Conservation (phyloP, 1,140 invertebrate genomes). For the Anastrepha ludens region DNA sequence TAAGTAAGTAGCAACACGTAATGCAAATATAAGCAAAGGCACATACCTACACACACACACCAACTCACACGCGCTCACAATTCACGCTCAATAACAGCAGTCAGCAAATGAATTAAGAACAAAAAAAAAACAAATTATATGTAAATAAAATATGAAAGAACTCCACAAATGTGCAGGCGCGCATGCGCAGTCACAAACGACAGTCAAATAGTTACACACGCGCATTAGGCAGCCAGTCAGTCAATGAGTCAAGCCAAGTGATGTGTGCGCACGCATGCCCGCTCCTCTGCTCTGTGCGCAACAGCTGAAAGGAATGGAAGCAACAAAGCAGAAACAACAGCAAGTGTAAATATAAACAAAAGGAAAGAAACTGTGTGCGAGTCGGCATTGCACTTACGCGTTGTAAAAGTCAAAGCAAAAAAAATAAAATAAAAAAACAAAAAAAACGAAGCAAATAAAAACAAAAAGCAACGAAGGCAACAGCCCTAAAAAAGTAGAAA, state of each 20-base stretch:
- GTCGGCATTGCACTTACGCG: background rate
- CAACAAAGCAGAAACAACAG: slow-evolving; percentile 18
- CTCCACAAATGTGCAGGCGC: background rate
- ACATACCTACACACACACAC: background rate
- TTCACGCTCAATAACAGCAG: background rate
- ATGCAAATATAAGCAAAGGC: background rate
- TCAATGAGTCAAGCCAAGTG: slow-evolving; percentile 40
- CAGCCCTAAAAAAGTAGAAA: background rate
- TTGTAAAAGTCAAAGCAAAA: background rate
- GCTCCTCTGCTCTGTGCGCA: background rate
- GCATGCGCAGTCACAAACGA: slow-evolving; percentile 18
- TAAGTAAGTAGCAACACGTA: slow-evolving; percentile 4
- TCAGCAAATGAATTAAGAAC: background rate
- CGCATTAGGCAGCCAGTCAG: background rate
- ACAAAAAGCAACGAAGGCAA: background rate
- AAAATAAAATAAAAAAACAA: too few species aligned
- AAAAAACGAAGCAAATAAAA: background rate
- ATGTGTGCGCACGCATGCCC: slow-evolving; percentile 36
- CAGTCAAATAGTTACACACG: slow-evolving; percentile 20
- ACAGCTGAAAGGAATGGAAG: background rate
- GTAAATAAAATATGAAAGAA: background rate
- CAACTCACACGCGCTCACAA: background rate
- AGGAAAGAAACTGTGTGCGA: background rate
- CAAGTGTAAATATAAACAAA: slow-evolving; percentile 49
- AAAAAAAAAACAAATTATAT: background rate